These are phyloP conservation scores for Cabera pusaria DNA, from an alignment of 2,888 invertebrate species.

Conservation along the genomic window DNA sequence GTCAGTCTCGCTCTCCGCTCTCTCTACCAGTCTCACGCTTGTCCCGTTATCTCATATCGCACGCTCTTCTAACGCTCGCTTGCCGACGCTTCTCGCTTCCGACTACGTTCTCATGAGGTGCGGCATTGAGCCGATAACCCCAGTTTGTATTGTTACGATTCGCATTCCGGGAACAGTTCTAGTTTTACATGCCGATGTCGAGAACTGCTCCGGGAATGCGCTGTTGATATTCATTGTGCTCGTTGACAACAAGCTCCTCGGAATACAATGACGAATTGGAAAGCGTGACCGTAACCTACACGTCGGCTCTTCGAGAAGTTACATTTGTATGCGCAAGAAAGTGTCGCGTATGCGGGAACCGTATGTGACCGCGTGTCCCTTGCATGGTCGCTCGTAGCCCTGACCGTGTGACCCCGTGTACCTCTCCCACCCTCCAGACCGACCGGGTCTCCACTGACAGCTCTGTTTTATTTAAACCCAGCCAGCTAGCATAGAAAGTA, in stretches of 20 bases:
- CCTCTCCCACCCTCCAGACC: constrained; percentile 45
- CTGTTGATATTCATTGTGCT: constrained; percentile 12
- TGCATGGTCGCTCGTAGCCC: constrained; percentile 2
- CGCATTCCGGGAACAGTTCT: constrained; percentile 3
- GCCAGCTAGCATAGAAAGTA: constrained; percentile 38
- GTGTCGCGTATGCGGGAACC: constrained; percentile 13
- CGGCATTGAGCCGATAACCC: too few relatives aligned
- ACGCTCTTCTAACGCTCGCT: too few relatives aligned
- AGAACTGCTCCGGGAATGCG: constrained; percentile 8
- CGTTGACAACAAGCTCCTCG: constrained; percentile 6
- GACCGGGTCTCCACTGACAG: too few relatives aligned
- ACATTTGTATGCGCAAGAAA: constrained; percentile 18
- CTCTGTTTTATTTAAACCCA: constrained; percentile 31
- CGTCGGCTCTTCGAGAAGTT: constrained; percentile 5
- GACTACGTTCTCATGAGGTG: too few relatives aligned
- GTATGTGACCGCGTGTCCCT: constrained; percentile 2
- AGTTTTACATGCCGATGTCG: too few relatives aligned
- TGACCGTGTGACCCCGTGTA: constrained; percentile 13
- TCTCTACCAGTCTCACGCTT: too few relatives aligned
- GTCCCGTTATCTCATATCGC: too few relatives aligned
- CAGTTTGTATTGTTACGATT: too few relatives aligned
- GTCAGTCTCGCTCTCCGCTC: constrained; percentile 69
- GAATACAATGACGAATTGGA: constrained; percentile 7
- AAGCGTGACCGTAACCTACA: constrained; percentile 12
- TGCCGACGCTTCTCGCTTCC: too few relatives aligned